These are phyloP conservation scores for Gymnorhina tibicen DNA, from an alignment of 2,113 vertebrate species.

Conservation along the genomic window DNA sequence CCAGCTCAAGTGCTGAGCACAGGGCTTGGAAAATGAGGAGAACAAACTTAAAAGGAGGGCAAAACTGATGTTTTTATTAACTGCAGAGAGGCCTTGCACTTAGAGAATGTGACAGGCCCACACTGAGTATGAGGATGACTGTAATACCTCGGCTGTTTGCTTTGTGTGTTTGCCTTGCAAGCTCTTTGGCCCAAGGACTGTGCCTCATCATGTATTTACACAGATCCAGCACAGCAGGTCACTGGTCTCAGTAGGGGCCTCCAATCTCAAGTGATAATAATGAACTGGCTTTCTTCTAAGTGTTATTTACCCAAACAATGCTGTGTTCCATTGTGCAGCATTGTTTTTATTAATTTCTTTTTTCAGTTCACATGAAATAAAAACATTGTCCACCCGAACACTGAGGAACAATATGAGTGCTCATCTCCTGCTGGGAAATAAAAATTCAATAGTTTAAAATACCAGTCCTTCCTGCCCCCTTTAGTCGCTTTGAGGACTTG, in stretches of 20 bases:
- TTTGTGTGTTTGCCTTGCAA: conserved; percentile 33
- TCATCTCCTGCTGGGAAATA: conserved; percentile 41
- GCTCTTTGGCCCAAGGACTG: conserved; percentile 32
- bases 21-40: not conserved
- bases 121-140: not conserved
- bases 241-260: not conserved
- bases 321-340: not conserved
- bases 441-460: conserved; percentile 43
- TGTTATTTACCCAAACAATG: conserved; percentile 38
- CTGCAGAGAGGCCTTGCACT: not conserved
- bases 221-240: conserved; percentile 18
- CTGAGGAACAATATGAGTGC: not conserved
- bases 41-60: not conserved
- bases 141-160: conserved; percentile 35
- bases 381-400: conserved; percentile 22
- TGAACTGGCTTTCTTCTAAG: conserved; percentile 28
- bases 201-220: conserved; percentile 37
- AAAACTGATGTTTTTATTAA: not conserved
- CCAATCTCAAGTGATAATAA: conserved; percentile 44
- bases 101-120: not conserved
- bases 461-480: conserved; percentile 12
- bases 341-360: conserved; percentile 28
- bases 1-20: not conserved
- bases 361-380: conserved; percentile 12
- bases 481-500: conserved; percentile 20